Base-by-base conservation (phyloP, 1,140 invertebrate species). In the Calosoma granatense region DNA sequence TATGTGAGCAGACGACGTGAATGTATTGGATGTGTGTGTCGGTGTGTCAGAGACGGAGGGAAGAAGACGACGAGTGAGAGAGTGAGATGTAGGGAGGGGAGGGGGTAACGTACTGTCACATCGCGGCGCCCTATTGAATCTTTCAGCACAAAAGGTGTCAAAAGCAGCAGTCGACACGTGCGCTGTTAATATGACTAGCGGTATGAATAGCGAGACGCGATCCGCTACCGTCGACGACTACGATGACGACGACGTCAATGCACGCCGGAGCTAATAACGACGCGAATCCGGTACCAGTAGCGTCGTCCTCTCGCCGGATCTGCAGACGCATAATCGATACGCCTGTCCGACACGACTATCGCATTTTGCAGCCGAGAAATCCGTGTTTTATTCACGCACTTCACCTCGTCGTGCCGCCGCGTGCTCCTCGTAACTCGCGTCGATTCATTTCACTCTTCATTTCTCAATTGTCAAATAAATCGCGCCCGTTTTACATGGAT, bases 131-230 rank as follows among this genome's bases (percentile, higher is more conserved):
- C 21, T 51, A 11, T 23, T 47, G 36, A 54, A 53, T 51, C 51
- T 54, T 52, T 60, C 43, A 53, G 51, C 51, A 61, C 60, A 59
- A 61, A 60, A 61, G 57, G 57, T 61, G 60, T 59, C 60, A 61
- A 51, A 60, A 52, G 56, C 59, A 26, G 21, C 9, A 43, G 56
- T 52, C 30, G 22, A 30, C 20, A 41, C 30, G 41, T 17, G 41
- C 54, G 54, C 2, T 20, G 54, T 55, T 20, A 20, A 20, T 20
- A 41, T 55, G 20, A 41, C 23, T 36, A n/a, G 22, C 54, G 54
- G 54, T 47, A 47, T 47, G 41, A 47, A 47, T 47, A 47, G 41
- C 9, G 17, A 47, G 41, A 12, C 15, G 41, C 15, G 41, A 47
- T 9, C 9, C 17, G 9, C 41, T 6, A 47, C 26, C 26, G 4